A percentile compares a stretch with the other conserved stretches of the same genome.
These are phyloP conservation scores for Ceraclea dissimilis DNA, from an alignment of 2,888 invertebrate genomes.

Conservation along the genomic window DNA sequence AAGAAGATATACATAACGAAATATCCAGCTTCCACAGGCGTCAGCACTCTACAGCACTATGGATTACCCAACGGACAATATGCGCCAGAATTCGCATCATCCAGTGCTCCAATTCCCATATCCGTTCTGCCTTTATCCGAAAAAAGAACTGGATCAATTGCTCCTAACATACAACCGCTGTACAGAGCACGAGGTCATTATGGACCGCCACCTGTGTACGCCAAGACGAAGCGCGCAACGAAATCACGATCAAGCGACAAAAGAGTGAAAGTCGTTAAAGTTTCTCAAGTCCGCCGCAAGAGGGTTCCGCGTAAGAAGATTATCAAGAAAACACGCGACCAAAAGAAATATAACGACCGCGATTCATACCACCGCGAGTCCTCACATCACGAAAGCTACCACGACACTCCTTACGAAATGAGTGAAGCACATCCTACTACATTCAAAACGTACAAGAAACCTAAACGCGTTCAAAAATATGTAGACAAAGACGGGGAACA, in stretches of 20 bases:
- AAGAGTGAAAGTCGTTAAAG: conserved; percentile 40
- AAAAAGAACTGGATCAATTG: conserved; percentile 30
- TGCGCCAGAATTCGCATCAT: conserved; percentile 34
- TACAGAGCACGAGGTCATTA: conserved; percentile 45
- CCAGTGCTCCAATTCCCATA: conserved; percentile 34
- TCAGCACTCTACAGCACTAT: conserved; percentile 33
- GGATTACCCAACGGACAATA: conserved; percentile 11
- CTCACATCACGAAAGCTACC: conserved; percentile 32
- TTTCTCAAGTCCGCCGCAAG: conserved; percentile 37
- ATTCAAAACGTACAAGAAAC: conserved; percentile 41
- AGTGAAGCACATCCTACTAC: conserved; percentile 34
- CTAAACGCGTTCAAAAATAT: conserved; percentile 46
- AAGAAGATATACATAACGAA: conserved; percentile 49
- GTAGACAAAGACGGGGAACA: conserved; percentile 48
- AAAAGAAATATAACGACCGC: not conserved
- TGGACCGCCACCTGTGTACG: conserved; percentile 33
- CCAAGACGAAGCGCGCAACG: not conserved
- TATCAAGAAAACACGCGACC: conserved; percentile 34
- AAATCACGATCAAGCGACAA: conserved; percentile 27
- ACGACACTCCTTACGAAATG: conserved; percentile 46
- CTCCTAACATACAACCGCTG: conserved; percentile 40
- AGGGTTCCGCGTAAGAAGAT: conserved; percentile 33
- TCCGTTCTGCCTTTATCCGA: conserved; percentile 38
- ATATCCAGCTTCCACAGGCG: conserved; percentile 35
- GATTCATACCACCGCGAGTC: not conserved